These are phyloP conservation scores for Caenorhabditis virilis DNA, from an alignment of 2,888 invertebrate species.

Conservation along the genomic window DNA sequence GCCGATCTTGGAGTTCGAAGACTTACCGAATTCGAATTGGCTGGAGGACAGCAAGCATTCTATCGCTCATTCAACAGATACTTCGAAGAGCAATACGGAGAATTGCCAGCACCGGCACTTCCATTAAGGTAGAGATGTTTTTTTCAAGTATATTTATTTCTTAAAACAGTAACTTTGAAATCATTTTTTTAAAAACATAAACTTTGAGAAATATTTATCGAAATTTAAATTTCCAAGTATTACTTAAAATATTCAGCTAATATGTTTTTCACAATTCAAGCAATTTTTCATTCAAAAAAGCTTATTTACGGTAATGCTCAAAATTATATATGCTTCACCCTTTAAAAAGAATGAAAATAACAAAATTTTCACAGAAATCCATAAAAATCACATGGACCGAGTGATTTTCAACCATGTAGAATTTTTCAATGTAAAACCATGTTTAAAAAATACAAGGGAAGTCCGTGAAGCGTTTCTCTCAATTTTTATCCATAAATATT, in stretches of 20 bases:
- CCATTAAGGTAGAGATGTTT: slow-evolving; percentile 46
- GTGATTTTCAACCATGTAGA: no score
- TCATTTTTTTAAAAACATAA: neutral
- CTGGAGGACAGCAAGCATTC: slow-evolving; percentile 59
- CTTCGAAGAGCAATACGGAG: slow-evolving; percentile 62
- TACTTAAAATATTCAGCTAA: no score
- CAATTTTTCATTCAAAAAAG: neutral
- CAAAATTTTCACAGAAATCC: no score
- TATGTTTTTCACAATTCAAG: neutral
- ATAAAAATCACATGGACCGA: no score
- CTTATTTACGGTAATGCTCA: no score
- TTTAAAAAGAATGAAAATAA: no score
- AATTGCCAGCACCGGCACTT: slow-evolving; percentile 57
- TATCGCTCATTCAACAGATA: slow-evolving; percentile 58
- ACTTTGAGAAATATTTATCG: neutral
- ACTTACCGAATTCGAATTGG: slow-evolving; percentile 68
- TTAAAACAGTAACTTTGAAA: neutral
- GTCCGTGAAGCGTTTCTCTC: no score
- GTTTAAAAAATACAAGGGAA: no score
- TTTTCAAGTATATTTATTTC: neutral
- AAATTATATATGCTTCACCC: no score
- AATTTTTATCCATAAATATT: no score
- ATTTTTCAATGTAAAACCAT: no score
- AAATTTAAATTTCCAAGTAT: slow-evolving; percentile 1
- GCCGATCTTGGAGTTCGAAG: slow-evolving; percentile 71